phyloP scores from a whole-genome alignment of 2,888 invertebrate species.

The Smittia sp. region DNA sequence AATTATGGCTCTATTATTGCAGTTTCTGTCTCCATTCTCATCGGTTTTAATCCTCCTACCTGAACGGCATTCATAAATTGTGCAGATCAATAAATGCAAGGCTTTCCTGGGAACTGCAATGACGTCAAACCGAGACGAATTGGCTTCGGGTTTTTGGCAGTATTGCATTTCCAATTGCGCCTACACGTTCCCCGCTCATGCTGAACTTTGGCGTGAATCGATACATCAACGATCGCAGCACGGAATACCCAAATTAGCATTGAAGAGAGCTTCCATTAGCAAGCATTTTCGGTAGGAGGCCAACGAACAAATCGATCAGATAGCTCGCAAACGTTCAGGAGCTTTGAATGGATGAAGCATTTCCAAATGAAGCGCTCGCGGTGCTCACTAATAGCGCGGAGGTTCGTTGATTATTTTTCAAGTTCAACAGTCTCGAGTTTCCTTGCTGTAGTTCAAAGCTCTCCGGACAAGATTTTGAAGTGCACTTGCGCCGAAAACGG shows the following conservation, averaged over 20 bases:
- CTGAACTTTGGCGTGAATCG: background rate
- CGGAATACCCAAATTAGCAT: too few species aligned
- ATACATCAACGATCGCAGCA: background rate
- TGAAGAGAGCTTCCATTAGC: too few species aligned
- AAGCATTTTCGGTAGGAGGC: too few species aligned
- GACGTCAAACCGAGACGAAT: conserved; percentile 36
- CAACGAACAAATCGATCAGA: too few species aligned
- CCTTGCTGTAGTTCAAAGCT: background rate
- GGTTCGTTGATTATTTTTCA: too few species aligned
- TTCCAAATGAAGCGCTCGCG: too few species aligned
- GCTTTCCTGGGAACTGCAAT: conserved; percentile 14
- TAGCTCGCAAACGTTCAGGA: too few species aligned
- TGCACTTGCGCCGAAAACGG: too few species aligned
- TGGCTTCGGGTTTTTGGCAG: conserved; percentile 16
- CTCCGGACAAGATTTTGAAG: background rate
- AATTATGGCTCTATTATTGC: conserved; percentile 33
- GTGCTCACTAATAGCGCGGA: too few species aligned
- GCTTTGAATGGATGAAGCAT: too few species aligned
- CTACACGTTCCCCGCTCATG: background rate
- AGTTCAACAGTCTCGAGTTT: too few species aligned
- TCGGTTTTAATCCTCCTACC: conserved; percentile 36
- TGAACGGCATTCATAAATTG: conserved; percentile 17
- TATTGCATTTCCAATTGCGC: background rate
- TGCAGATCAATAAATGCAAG: conserved; percentile 9
- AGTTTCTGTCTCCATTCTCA: conserved; percentile 12